Conservation (phyloP, 1,140 invertebrate species). For the Rhopalosiphum maidis region DNA sequence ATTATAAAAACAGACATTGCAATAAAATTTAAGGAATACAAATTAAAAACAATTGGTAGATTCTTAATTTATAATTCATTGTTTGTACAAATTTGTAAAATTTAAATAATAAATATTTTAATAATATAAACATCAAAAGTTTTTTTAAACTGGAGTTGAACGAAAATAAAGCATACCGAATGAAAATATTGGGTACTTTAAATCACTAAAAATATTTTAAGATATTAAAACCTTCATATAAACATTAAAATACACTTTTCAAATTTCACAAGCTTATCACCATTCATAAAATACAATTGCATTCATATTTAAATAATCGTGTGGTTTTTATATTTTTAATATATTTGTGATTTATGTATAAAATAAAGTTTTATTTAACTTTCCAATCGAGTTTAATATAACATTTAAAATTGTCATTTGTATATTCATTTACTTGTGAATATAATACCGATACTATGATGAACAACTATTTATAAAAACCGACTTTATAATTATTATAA, state of each 20-base stretch:
- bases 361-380: not conserved
- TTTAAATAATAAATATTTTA: not conserved
- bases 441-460: not conserved
- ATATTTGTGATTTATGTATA: not conserved
- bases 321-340: not conserved
- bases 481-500: not conserved
- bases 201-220: not conserved
- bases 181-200: not conserved
- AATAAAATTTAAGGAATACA: not conserved
- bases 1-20: not conserved
- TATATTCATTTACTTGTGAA: not conserved
- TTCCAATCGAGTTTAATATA: not conserved
- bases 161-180: not conserved
- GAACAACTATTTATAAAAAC: not conserved
- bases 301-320: not conserved
- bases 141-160: not conserved
- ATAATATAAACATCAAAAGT: not conserved
- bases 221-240: not conserved
- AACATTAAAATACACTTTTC: not conserved
- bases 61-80: not conserved
- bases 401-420: not conserved
- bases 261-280: not conserved
- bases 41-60: not conserved
- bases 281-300: not conserved
- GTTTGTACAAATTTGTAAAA: not conserved